Percentiles rank a stretch among this genome's conserved stretches.
Evolutionary conservation across 2,113 vertebrate species (phyloP).

Genomic region (Etheostoma spectabile): DNA sequence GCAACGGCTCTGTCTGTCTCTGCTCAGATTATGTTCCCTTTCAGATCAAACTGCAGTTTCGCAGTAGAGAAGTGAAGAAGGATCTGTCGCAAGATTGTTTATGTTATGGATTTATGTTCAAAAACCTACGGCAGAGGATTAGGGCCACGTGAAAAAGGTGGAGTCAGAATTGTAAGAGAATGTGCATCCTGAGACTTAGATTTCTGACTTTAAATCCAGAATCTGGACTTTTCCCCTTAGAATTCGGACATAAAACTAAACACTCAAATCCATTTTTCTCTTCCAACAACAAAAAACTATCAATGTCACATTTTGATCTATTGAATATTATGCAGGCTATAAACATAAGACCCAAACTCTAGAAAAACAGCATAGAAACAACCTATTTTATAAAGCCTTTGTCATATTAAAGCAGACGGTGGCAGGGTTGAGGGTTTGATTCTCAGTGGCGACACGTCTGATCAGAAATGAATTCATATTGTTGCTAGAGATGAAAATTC

Average conservation of each 20-base stretch:
- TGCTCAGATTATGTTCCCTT: conserved; percentile 42
- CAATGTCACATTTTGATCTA: too few species aligned
- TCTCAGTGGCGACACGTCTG: not conserved
- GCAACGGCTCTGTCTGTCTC: not conserved
- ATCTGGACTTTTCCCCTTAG: too few species aligned
- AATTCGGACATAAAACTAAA: too few species aligned
- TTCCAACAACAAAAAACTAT: too few species aligned
- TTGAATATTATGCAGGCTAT: not conserved
- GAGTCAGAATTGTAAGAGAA: too few species aligned
- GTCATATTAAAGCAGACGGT: not conserved
- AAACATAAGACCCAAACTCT: not conserved
- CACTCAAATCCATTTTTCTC: too few species aligned
- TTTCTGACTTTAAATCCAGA: too few species aligned
- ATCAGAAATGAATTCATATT: not conserved
- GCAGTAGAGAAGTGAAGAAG: not conserved
- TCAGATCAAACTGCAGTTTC: not conserved
- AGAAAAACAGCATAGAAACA: not conserved
- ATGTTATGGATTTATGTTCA: not conserved
- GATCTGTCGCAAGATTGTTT: not conserved
- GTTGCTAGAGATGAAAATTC: not conserved
- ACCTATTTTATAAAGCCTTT: too few species aligned
- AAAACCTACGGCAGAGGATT: not conserved
- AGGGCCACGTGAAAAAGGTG: too few species aligned
- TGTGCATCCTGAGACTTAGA: too few species aligned
- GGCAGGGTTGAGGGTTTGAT: not conserved